Evolutionary conservation across 2,797 vertebrate species (phyloP).

Genomic region (Rhabdophis nuchalis): DNA sequence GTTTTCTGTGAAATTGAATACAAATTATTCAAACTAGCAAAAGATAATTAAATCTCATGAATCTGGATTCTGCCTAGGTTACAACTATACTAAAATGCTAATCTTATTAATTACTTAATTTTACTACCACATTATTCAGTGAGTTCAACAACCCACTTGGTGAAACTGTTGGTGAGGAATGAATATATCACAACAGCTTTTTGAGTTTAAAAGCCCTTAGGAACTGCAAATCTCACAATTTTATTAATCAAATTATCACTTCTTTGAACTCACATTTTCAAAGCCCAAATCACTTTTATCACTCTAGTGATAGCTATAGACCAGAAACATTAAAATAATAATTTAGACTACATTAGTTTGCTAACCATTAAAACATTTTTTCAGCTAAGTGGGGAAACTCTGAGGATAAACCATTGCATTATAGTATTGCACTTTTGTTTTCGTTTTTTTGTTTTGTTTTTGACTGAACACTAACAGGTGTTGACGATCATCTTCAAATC

Average conservation of each 20-base stretch:
- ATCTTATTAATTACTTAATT: slow-evolving; percentile 64
- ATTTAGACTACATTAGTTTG: background rate
- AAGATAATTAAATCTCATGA: slow-evolving; percentile 63
- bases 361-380: slow-evolving; percentile 4
- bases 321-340: background rate
- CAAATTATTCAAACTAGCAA: slow-evolving; percentile 52
- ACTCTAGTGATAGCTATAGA: slow-evolving; percentile 6
- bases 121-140: slow-evolving; percentile 45
- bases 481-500: no score
- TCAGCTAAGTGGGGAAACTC: background rate
- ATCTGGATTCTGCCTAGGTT: slow-evolving; percentile 55
- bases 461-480: no score
- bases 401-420: background rate
- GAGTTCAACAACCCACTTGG: slow-evolving; percentile 40
- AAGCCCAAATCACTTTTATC: slow-evolving; percentile 27
- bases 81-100: slow-evolving; percentile 53
- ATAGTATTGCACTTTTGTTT: no score
- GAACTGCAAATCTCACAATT: slow-evolving; percentile 40
- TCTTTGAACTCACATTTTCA: slow-evolving; percentile 12
- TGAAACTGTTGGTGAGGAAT: slow-evolving; percentile 30
- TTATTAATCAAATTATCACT: slow-evolving; percentile 56
- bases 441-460: no score
- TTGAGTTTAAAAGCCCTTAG: slow-evolving; percentile 31
- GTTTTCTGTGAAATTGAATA: slow-evolving; percentile 28
- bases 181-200: slow-evolving; percentile 41